Evolutionary conservation across 2,888 invertebrate species (phyloP).

Genomic region (Rhogogaster chlorosoma): DNA sequence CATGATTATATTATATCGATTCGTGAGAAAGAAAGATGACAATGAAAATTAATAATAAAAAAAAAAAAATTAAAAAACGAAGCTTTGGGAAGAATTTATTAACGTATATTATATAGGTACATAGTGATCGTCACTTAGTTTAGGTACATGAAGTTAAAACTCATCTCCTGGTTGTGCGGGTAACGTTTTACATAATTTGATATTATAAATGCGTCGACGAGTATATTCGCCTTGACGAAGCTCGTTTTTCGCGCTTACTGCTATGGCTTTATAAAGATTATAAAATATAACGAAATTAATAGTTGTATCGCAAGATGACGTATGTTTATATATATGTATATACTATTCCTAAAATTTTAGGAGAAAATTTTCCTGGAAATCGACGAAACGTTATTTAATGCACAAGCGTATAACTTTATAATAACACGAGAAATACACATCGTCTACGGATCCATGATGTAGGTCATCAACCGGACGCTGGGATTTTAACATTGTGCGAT

Average conservation of each 20-base stretch:
- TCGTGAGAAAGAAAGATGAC: background rate
- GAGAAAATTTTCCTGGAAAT: background rate
- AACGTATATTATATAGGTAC: background rate
- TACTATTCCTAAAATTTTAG: background rate
- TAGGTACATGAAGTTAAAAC: background rate
- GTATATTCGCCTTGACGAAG: conserved; percentile 11
- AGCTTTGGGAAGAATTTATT: conserved; percentile 6
- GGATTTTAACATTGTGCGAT: background rate
- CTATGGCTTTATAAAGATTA: conserved; percentile 17
- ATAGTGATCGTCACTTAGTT: background rate
- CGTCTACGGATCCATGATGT: background rate
- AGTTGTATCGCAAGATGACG: background rate
- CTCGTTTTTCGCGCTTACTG: conserved; percentile 16
- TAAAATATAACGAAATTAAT: background rate
- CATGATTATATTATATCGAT: background rate
- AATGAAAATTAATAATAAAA: background rate
- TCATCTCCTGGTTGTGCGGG: conserved; percentile 32
- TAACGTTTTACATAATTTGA: conserved; percentile 18
- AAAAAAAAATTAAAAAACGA: background rate
- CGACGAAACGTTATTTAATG: background rate
- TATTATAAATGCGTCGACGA: background rate
- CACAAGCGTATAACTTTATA: background rate
- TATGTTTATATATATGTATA: background rate
- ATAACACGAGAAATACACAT: background rate
- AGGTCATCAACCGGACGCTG: background rate